phyloP scores from a whole-genome alignment of 2,888 invertebrate species.

The Trachelus iudaicus region DNA sequence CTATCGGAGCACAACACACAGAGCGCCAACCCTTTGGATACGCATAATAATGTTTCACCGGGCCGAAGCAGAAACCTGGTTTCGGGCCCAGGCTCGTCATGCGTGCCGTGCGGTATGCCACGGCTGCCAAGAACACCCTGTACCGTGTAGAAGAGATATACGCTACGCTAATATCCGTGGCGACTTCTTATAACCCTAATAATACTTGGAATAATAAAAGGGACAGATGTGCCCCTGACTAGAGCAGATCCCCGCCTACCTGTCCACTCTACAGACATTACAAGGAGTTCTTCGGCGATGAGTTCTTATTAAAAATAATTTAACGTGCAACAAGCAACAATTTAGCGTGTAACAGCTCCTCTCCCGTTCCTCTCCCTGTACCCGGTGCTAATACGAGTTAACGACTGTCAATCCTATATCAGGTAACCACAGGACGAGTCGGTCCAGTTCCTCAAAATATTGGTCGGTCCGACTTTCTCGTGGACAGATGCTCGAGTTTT shows the following conservation, averaged over 20 bases:
- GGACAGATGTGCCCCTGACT: constrained; percentile 16
- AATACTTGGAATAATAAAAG: constrained; percentile 7
- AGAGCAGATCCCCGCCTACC: not conserved
- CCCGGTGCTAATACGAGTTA: not conserved
- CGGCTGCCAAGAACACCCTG: not conserved
- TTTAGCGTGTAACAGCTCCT: not conserved
- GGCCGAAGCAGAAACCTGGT: constrained; percentile 5
- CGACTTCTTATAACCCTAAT: constrained; percentile 20
- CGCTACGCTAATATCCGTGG: constrained; percentile 19
- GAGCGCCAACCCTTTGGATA: constrained; percentile 48
- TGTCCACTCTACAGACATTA: not conserved
- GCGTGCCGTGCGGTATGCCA: constrained; percentile 21
- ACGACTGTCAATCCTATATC: not conserved
- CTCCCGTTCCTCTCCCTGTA: too few relatives aligned
- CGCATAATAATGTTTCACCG: constrained; percentile 35
- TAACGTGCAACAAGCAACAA: not conserved
- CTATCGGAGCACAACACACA: constrained; percentile 43
- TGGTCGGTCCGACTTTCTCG: not conserved
- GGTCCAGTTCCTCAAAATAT: not conserved
- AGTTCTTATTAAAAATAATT: not conserved
- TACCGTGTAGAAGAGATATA: not conserved
- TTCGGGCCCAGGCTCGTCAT: constrained; percentile 21
- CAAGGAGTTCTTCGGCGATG: not conserved
- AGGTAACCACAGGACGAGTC: not conserved
- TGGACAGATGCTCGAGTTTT: not conserved